These are phyloP conservation scores for Oriolus oriolus DNA, from an alignment of 2,113 vertebrate genomes.

Conservation along the genomic window DNA sequence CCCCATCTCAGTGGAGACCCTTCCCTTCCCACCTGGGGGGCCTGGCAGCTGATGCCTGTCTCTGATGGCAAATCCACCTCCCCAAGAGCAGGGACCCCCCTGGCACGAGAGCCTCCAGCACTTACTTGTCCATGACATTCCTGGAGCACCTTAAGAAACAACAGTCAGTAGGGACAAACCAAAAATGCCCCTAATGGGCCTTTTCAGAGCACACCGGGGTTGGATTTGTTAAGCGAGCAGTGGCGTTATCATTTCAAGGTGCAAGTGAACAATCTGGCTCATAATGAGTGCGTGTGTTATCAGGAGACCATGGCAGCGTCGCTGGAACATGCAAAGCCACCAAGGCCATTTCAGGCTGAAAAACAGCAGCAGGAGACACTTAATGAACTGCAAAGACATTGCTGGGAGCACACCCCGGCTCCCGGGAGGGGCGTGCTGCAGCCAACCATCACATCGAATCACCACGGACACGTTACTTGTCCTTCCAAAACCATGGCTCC, in stretches of 20 bases:
- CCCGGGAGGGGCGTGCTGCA: not conserved
- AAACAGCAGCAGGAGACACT: not conserved
- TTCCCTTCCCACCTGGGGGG: not conserved
- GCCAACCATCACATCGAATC: not conserved
- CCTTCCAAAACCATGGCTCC: rapidly evolving
- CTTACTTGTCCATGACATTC: too few relatives aligned
- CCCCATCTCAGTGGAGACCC: not conserved
- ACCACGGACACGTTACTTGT: rapidly evolving
- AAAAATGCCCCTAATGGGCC: not conserved
- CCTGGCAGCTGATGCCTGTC: rapidly evolving
- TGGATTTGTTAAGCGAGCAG: not conserved
- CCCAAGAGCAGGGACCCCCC: not conserved
- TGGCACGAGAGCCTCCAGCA: rapidly evolving
- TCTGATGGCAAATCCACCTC: not conserved
- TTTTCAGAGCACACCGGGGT: not conserved
- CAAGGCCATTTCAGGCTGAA: not conserved
- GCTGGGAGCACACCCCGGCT: not conserved
- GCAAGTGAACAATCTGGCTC: not conserved
- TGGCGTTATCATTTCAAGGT: not conserved
- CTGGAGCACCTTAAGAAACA: not conserved
- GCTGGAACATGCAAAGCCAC: not conserved
- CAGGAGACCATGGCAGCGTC: not conserved
- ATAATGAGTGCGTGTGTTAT: not conserved
- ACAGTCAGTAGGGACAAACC: not conserved
- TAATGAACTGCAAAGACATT: not conserved